Evolutionary conservation across 1,140 invertebrate species (phyloP).

Genomic region (Marisa cornuarietis): DNA sequence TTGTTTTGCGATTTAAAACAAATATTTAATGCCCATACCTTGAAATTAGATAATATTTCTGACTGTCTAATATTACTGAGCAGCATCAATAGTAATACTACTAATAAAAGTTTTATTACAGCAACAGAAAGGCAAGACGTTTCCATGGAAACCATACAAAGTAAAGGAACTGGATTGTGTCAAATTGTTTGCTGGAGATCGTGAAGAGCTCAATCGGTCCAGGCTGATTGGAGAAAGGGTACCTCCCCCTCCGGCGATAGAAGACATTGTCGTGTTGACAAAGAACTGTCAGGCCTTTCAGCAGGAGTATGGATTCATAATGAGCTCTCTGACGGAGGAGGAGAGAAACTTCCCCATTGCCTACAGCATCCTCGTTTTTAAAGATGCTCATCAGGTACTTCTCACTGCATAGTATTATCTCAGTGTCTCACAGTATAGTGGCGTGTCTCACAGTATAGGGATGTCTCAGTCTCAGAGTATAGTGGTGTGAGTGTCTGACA

Average conservation of each 20-base stretch:
- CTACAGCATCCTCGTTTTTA: conserved; percentile 37
- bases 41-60: no score
- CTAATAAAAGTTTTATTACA: not conserved
- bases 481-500: no score
- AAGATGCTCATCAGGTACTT: conserved; percentile 33
- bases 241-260: not conserved
- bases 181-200: not conserved
- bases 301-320: conserved; percentile 8
- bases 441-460: no score
- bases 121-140: not conserved
- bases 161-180: not conserved
- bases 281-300: not conserved
- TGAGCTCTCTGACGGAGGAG: conserved; percentile 6
- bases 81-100: no score
- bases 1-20: no score
- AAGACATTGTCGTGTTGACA: not conserved
- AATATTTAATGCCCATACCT: no score
- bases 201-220: not conserved
- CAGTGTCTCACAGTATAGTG: no score
- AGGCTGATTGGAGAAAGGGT: not conserved
- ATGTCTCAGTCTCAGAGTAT: no score
- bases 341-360: conserved; percentile 44
- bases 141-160: conserved; percentile 1
- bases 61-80: no score
- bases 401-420: no score